A percentile compares a stretch with the other conserved stretches of the same genome.
phyloP scores from a whole-genome alignment of 2,888 invertebrate species.

The Drosophila helvetica region DNA sequence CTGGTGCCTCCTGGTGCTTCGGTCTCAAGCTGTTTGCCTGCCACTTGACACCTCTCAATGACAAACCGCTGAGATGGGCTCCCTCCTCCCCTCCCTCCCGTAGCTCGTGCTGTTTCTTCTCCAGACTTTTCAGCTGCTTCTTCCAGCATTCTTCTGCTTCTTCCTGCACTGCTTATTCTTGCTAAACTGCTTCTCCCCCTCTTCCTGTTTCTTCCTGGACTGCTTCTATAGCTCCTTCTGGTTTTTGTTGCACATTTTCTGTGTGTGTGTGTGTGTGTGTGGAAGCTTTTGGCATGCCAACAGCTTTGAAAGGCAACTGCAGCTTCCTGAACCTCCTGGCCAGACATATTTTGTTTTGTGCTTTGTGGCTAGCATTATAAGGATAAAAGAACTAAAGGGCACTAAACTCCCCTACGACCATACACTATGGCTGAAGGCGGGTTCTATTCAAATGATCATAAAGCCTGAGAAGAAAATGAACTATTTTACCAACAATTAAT shows the following conservation, averaged over 20 bases:
- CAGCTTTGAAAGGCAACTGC: conserved; percentile 35
- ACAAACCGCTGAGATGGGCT: conserved; percentile 70
- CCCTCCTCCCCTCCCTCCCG: conserved; percentile 41
- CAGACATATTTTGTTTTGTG: conserved; percentile 18
- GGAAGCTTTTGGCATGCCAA: conserved; percentile 24
- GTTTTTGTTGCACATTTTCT: conserved; percentile 8
- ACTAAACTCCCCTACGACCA: conserved; percentile 21
- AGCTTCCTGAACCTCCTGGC: conserved; percentile 28
- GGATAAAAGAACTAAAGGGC: conserved; percentile 9
- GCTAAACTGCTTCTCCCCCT: neutral
- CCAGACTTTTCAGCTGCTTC: neutral
- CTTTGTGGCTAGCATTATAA: neutral
- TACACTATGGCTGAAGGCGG: conserved; percentile 24
- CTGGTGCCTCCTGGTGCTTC: conserved; percentile 8
- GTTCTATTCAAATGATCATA: conserved; percentile 29
- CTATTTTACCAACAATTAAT: neutral
- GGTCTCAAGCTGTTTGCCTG: conserved; percentile 55
- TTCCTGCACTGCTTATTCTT: conserved; percentile 1
- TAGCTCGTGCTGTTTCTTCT: conserved; percentile 2
- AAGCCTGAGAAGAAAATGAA: conserved; percentile 23
- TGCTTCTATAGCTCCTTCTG: conserved; percentile 5
- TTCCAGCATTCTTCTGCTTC: neutral
- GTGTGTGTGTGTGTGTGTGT: conserved; percentile 11
- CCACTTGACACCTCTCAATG: conserved; percentile 79
- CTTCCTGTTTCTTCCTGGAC: neutral